Evolutionary conservation across 2,797 vertebrate genomes (phyloP).

Genomic region (Notamacropus eugenii): DNA sequence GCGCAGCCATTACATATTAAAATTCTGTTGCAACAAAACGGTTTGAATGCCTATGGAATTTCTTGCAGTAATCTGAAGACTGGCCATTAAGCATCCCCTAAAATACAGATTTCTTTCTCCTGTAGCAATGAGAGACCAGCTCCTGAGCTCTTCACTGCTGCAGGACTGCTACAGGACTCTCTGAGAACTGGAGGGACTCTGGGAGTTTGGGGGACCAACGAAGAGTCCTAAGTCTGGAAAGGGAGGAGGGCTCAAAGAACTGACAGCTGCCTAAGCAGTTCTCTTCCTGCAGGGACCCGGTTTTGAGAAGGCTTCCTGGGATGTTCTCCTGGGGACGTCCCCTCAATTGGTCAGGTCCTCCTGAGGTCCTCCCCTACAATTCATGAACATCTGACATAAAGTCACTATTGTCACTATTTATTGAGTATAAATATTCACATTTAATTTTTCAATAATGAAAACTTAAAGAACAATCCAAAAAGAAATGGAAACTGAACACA

Average conservation of each 20-base stretch:
- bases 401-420: background rate
- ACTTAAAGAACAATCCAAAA: background rate
- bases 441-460: background rate
- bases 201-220: background rate
- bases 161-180: background rate
- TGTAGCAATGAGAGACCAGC: background rate
- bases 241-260: background rate
- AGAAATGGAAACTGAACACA: background rate
- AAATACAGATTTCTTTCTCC: background rate
- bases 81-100: background rate
- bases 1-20: background rate
- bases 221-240: background rate
- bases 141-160: background rate
- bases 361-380: background rate
- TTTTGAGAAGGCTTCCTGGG: background rate
- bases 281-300: background rate
- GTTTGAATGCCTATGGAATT: background rate
- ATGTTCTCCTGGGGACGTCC: background rate
- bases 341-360: background rate
- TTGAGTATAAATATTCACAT: background rate
- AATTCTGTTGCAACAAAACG: background rate
- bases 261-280: background rate
- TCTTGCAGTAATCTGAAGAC: background rate
- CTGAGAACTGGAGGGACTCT: background rate
- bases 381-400: background rate